These are phyloP conservation scores for Choloepus didactylus DNA, from an alignment of 2,797 vertebrate species.

Conservation along the genomic window DNA sequence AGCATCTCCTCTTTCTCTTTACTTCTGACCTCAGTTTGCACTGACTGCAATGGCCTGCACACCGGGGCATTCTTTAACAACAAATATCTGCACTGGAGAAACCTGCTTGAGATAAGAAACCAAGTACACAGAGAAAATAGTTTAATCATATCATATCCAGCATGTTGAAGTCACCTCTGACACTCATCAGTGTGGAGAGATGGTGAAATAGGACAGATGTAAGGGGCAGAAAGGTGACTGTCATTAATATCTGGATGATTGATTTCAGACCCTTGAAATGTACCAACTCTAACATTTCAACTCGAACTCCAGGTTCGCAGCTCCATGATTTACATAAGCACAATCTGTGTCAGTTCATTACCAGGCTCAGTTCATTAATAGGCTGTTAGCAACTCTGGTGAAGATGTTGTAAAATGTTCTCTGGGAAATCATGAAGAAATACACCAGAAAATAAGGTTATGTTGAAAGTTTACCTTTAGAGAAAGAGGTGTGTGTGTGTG, in stretches of 20 bases:
- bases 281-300: neutral
- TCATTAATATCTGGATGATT: slow-evolving; percentile 68
- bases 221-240: slow-evolving; percentile 62
- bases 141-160: neutral
- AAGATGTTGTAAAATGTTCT: slow-evolving; percentile 63
- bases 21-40: neutral
- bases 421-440: slow-evolving; percentile 26
- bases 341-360: slow-evolving; percentile 79
- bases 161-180: slow-evolving; percentile 64
- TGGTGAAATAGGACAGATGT: slow-evolving; percentile 57
- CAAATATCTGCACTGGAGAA: neutral
- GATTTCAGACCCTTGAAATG: slow-evolving; percentile 70
- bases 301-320: slow-evolving; percentile 74
- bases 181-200: slow-evolving; percentile 16
- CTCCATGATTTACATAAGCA: slow-evolving; percentile 78
- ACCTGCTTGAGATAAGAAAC: slow-evolving; percentile 3
- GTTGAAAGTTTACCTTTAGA: neutral
- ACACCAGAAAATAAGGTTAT: slow-evolving; percentile 41
- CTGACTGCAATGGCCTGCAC: neutral
- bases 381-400: slow-evolving; percentile 71
- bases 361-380: slow-evolving; percentile 77
- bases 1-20: neutral
- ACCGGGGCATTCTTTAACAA: neutral
- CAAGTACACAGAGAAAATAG: neutral
- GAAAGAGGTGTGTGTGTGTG: neutral